phyloP scores from a whole-genome alignment of 2,888 invertebrate genomes.

The Dasypogon diadema region DNA sequence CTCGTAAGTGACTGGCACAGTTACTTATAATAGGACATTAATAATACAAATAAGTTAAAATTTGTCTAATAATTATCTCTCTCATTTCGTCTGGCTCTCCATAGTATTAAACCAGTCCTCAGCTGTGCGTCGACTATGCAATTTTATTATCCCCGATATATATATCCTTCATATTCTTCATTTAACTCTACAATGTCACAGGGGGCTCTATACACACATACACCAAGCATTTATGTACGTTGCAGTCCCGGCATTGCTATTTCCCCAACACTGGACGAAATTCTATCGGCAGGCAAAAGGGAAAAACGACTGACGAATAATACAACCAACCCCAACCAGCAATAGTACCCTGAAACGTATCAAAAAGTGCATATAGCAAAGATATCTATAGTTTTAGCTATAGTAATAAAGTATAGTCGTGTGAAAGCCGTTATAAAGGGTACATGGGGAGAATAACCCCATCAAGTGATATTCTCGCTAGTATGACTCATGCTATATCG shows the following conservation, averaged over 20 bases:
- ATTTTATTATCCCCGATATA: neutral
- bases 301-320: constrained; percentile 26
- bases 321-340: neutral
- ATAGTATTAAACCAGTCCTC: no score
- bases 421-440: neutral
- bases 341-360: neutral
- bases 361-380: constrained; percentile 37
- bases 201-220: constrained; percentile 2
- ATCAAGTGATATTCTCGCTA: constrained; percentile 47
- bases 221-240: neutral
- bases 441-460: constrained; percentile 49
- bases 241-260: constrained; percentile 17
- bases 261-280: neutral
- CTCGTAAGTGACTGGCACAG: no score
- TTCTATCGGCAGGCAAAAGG: constrained; percentile 32
- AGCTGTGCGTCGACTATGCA: no score
- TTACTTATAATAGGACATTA: no score
- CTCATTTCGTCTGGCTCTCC: no score
- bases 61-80: no score
- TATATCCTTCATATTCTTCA: neutral
- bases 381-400: neutral
- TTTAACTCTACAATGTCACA: constrained; percentile 33
- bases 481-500: constrained; percentile 43
- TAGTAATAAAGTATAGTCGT: no score
- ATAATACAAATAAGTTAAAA: no score